Conservation (phyloP, 2,888 invertebrate genomes). For the Synergus japonicus region DNA sequence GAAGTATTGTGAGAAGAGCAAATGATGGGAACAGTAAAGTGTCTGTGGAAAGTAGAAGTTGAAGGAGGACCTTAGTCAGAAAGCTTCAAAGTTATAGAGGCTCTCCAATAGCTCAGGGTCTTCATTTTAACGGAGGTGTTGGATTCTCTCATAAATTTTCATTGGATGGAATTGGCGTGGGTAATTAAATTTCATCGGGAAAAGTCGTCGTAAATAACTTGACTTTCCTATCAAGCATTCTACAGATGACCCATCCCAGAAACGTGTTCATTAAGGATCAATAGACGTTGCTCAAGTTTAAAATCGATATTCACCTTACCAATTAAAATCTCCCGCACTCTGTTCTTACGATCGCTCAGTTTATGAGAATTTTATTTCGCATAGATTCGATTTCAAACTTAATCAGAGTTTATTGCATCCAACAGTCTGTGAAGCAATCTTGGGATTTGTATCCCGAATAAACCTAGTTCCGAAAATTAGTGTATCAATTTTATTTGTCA, state of each 20-base stretch:
- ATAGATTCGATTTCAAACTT: background rate
- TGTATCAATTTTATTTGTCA: background rate
- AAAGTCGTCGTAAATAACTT: constrained; percentile 26
- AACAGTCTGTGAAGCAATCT: background rate
- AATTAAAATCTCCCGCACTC: background rate
- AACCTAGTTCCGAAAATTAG: background rate
- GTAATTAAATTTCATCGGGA: constrained; percentile 23
- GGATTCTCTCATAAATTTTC: constrained; percentile 24
- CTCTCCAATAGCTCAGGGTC: background rate
- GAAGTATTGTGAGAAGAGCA: background rate
- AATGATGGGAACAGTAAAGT: background rate
- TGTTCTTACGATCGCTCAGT: background rate
- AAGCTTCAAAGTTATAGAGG: constrained; percentile 5
- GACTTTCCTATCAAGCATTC: constrained; percentile 4
- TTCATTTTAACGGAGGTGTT: constrained; percentile 18
- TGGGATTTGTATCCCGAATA: background rate
- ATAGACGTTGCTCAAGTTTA: background rate
- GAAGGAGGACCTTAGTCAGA: background rate
- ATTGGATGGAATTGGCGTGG: constrained; percentile 7
- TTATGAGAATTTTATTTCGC: background rate
- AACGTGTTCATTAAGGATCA: constrained; percentile 8
- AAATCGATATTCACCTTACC: constrained; percentile 3
- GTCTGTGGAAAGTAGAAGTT: background rate
- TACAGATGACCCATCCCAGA: constrained; percentile 14
- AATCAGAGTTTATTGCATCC: background rate